These are phyloP conservation scores for Epsilonema sp. DNA, from an alignment of 2,888 invertebrate species.

Conservation along the genomic window DNA sequence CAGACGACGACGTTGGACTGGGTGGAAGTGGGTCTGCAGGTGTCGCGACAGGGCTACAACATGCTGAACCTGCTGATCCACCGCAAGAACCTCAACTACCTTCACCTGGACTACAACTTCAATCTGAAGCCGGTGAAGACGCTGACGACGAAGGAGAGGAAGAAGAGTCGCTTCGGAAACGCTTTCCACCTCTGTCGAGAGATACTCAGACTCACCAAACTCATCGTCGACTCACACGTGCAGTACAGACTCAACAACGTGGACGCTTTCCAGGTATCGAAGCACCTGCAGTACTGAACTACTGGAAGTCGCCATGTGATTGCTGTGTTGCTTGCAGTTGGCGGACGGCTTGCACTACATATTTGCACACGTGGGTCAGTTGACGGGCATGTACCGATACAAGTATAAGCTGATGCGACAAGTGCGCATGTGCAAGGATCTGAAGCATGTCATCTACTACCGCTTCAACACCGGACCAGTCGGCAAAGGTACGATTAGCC, in stretches of 20 bases:
- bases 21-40: slow-evolving; percentile 94
- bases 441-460: slow-evolving; percentile 97
- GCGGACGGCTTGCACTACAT: slow-evolving; percentile 96
- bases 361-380: slow-evolving; percentile 94
- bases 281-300: too few species aligned
- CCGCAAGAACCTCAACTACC: slow-evolving; percentile 93
- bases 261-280: slow-evolving; percentile 62
- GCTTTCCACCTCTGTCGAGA: slow-evolving; percentile 98
- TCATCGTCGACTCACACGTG: slow-evolving; percentile 96
- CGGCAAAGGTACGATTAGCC: slow-evolving; percentile 10
- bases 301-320: too few species aligned
- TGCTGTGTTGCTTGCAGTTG: too few species aligned
- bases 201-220: slow-evolving; percentile 87
- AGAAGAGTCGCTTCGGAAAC: slow-evolving; percentile 58
- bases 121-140: slow-evolving; percentile 99
- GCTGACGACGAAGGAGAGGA: slow-evolving; percentile 92
- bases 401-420: slow-evolving; percentile 96
- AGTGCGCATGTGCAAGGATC: slow-evolving; percentile 98
- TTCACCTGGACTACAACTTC: slow-evolving; percentile 98
- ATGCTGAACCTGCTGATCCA: slow-evolving; percentile 97
- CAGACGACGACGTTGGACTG: slow-evolving; percentile 97
- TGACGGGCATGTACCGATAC: slow-evolving; percentile 98
- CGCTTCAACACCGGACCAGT: slow-evolving; percentile 37
- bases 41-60: slow-evolving; percentile 96
- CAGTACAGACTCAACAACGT: slow-evolving; percentile 98